phyloP scores from a whole-genome alignment of 2,888 invertebrate species.

The Zaprionus lineosus region DNA sequence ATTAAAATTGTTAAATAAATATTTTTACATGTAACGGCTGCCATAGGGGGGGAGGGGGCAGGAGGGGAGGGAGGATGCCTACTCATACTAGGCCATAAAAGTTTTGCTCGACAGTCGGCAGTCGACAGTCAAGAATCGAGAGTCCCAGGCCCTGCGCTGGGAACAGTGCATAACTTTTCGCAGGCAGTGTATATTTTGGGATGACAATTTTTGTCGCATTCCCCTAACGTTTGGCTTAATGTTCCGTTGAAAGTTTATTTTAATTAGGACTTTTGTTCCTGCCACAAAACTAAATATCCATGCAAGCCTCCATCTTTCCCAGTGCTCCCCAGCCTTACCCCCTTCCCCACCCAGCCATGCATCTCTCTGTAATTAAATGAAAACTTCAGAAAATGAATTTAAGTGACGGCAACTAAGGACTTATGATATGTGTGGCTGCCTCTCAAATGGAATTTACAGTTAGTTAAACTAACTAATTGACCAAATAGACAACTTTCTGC shows the following conservation, averaged over 20 bases:
- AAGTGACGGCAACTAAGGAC: constrained; percentile 24
- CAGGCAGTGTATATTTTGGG: constrained; percentile 28
- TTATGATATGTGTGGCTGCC: constrained; percentile 19
- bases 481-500: constrained; percentile 9
- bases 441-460: constrained; percentile 19
- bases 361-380: constrained; percentile 46
- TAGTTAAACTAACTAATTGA: constrained; percentile 29
- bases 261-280: constrained; percentile 45
- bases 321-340: no score
- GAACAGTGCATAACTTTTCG: constrained; percentile 49
- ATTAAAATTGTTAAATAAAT: constrained; percentile 46
- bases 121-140: no score
- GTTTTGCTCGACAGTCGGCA: constrained; percentile 7
- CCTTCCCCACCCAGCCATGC: no score
- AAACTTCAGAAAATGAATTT: constrained; percentile 22
- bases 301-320: not conserved
- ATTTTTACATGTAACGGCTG: constrained; percentile 26
- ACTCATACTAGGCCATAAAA: constrained; percentile 27
- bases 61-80: no score
- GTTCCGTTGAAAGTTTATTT: constrained; percentile 62
- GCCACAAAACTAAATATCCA: constrained; percentile 17
- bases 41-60: no score
- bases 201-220: constrained; percentile 39
- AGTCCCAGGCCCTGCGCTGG: constrained; percentile 10
- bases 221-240: constrained; percentile 44